phyloP scores from a whole-genome alignment of 2,113 vertebrate genomes.

The Bufo bufo region DNA sequence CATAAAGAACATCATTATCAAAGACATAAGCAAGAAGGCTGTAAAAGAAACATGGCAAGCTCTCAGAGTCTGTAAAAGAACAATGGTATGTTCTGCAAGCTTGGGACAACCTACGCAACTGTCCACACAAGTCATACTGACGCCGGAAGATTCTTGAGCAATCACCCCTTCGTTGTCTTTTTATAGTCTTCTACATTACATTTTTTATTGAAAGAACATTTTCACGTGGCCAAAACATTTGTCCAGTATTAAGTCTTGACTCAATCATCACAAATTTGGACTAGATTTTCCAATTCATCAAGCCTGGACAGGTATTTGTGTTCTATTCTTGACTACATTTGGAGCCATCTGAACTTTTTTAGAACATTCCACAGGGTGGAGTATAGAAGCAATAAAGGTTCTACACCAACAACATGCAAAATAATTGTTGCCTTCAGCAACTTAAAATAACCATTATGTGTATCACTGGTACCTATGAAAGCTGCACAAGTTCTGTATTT shows the following conservation, averaged over 20 bases:
- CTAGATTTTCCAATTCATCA: background rate
- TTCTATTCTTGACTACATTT: background rate
- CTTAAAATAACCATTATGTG: conserved; percentile 19
- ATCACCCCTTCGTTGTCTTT: too few species aligned
- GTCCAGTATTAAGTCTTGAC: too few species aligned
- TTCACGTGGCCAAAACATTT: too few species aligned
- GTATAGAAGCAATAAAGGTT: background rate
- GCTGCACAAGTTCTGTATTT: background rate
- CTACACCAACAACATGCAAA: conserved; percentile 3
- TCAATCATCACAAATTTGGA: background rate
- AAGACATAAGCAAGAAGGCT: too few species aligned
- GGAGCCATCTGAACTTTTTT: background rate
- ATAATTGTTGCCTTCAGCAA: background rate
- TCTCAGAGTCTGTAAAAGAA: too few species aligned
- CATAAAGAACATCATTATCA: too few species aligned
- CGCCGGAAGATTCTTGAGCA: too few species aligned
- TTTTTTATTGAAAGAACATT: background rate
- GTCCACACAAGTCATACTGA: too few species aligned
- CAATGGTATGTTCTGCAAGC: too few species aligned
- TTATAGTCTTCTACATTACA: too few species aligned
- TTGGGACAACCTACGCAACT: too few species aligned
- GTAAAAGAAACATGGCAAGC: too few species aligned
- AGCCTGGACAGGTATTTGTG: background rate
- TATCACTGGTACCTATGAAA: background rate
- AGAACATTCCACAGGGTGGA: background rate